Percentiles rank a stretch among this genome's conserved stretches.
Conservation (phyloP, 2,797 vertebrate species). For the Pachyuromys duprasi region DNA sequence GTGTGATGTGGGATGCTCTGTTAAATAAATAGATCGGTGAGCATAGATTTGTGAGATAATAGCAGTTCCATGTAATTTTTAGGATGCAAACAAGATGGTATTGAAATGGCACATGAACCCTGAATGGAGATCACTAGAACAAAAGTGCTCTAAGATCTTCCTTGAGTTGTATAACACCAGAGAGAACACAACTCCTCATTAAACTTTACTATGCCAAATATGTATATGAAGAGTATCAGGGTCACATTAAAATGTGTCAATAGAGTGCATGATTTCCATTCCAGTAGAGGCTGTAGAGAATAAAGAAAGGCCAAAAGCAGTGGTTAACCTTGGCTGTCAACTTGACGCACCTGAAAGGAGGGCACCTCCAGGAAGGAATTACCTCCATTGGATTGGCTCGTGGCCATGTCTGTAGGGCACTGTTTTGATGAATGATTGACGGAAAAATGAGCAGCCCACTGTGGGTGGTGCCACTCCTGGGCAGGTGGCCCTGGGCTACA, state of each 20-base stretch:
- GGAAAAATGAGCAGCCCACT: background rate
- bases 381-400: background rate
- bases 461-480: background rate
- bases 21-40: conserved; percentile 12
- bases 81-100: background rate
- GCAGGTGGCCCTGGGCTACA: background rate
- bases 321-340: background rate
- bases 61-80: conserved; percentile 5
- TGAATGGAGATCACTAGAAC: background rate
- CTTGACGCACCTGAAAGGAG: background rate
- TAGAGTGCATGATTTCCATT: background rate
- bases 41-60: background rate
- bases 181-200: conserved; percentile 15
- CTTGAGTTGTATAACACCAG: background rate
- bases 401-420: background rate
- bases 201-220: conserved; percentile 9
- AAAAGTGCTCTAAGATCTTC: background rate
- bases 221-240: background rate
- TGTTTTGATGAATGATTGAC: background rate
- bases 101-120: background rate
- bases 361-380: background rate
- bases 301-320: background rate
- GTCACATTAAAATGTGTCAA: background rate
- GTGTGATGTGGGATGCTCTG: background rate
- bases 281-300: background rate